These are phyloP conservation scores for Scaptomyza cyrtandrae DNA, from an alignment of 2,888 invertebrate species.

Conservation along the genomic window DNA sequence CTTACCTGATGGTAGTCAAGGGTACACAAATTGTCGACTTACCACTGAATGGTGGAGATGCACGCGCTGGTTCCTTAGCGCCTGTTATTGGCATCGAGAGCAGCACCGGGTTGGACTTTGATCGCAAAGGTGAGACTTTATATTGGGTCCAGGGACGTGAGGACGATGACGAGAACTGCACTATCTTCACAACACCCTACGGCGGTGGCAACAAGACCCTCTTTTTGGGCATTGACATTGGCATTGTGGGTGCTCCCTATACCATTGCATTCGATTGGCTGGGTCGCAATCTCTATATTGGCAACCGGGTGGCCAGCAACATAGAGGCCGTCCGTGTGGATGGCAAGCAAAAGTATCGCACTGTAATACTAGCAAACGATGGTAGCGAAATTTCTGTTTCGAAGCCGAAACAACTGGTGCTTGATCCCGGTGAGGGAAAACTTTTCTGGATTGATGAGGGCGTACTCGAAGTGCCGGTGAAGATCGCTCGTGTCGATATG, in stretches of 20 bases:
- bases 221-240: conserved; percentile 91
- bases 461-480: conserved; percentile 93
- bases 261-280: conserved; percentile 98
- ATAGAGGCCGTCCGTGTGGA: conserved; percentile 95
- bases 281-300: conserved; percentile 96
- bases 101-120: conserved; percentile 96
- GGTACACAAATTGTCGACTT: conserved; percentile 95
- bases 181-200: conserved; percentile 93
- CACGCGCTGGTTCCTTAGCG: conserved; percentile 91
- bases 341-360: conserved; percentile 92
- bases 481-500: conserved; percentile 96
- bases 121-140: conserved; percentile 92
- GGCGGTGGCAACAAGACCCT: conserved; percentile 93
- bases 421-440: conserved; percentile 97
- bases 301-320: conserved; percentile 94
- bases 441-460: conserved; percentile 99
- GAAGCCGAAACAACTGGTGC: conserved; percentile 92
- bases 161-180: conserved; percentile 93
- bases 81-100: conserved; percentile 95
- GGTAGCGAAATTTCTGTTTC: conserved; percentile 94
- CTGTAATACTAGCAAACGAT: conserved; percentile 95
- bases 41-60: conserved; percentile 90
- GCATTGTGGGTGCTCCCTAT: conserved; percentile 96
- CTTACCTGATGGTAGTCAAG: conserved; percentile 95
- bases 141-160: conserved; percentile 94